Percentiles rank a stretch among this genome's conserved stretches.
These are phyloP conservation scores for Drosophila nr. perissopoda DNA, from an alignment of 2,888 invertebrate genomes.

Conservation along the genomic window DNA sequence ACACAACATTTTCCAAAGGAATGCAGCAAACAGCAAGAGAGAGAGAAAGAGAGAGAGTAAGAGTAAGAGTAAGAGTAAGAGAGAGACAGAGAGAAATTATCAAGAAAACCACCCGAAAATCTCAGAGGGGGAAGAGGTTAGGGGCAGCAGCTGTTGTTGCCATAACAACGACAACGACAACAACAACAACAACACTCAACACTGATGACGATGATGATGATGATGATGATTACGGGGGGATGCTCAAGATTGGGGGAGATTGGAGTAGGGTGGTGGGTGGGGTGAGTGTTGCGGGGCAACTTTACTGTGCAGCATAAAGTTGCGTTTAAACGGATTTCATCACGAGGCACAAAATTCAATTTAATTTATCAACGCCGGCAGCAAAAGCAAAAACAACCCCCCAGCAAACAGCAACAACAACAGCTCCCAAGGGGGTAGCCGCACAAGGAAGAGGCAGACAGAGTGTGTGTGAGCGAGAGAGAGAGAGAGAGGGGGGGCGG, in stretches of 20 bases:
- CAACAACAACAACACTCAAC: conserved; percentile 32
- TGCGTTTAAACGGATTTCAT: conserved; percentile 77
- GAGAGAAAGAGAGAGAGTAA: neutral
- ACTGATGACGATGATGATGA: conserved; percentile 36
- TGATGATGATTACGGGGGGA: conserved; percentile 6
- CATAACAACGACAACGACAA: conserved; percentile 33
- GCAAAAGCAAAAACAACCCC: conserved; percentile 50
- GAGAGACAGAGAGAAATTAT: conserved; percentile 28
- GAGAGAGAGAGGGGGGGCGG: neutral
- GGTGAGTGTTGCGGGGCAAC: conserved; percentile 10
- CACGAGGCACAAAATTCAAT: conserved; percentile 68
- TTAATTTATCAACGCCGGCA: conserved; percentile 64
- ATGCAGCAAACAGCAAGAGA: conserved; percentile 18
- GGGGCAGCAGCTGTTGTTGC: conserved; percentile 44
- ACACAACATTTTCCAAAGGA: conserved; percentile 37
- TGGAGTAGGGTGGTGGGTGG: neutral
- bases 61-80: neutral
- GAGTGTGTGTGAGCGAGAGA: neutral
- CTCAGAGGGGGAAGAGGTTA: conserved; percentile 7
- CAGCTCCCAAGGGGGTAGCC: neutral
- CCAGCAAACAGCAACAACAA: neutral
- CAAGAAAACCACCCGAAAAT: conserved; percentile 60
- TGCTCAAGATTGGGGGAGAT: neutral
- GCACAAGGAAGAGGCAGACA: neutral
- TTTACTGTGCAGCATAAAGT: conserved; percentile 42